phyloP scores from a whole-genome alignment of 2,888 invertebrate species.

The Argynnis bischoffii region DNA sequence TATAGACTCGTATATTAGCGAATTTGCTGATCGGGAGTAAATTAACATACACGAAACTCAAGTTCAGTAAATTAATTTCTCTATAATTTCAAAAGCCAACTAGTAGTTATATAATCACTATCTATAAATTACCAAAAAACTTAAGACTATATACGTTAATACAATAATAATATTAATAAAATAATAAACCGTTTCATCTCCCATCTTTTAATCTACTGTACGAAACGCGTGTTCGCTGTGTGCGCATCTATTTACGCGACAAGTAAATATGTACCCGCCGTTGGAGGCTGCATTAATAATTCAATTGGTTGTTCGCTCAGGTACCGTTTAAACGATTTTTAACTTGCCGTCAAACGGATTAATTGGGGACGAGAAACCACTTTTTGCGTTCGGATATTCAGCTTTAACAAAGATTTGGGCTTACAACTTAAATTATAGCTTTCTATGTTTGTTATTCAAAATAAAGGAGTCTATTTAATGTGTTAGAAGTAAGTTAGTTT shows the following conservation, averaged over 20 bases:
- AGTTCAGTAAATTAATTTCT: no score
- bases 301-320: constrained; percentile 77
- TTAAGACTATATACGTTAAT: not conserved
- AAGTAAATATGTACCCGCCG: constrained; percentile 81
- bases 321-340: constrained; percentile 81
- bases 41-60: no score
- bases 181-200: constrained; percentile 14
- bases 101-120: no score
- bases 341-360: constrained; percentile 77
- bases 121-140: no score
- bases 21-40: no score
- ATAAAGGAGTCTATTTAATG: no score
- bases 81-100: no score
- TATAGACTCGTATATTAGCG: no score
- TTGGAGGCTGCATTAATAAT: constrained; percentile 82
- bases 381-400: constrained; percentile 28
- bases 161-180: not conserved
- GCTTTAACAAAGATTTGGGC: constrained; percentile 14
- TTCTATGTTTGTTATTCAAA: not conserved
- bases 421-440: not conserved
- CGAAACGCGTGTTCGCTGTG: constrained; percentile 79
- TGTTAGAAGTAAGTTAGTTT: no score
- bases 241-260: constrained; percentile 82
- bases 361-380: constrained; percentile 56
- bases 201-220: constrained; percentile 50